Base-by-base conservation (phyloP, 2,113 vertebrate genomes). In the Garra rufa region DNA sequence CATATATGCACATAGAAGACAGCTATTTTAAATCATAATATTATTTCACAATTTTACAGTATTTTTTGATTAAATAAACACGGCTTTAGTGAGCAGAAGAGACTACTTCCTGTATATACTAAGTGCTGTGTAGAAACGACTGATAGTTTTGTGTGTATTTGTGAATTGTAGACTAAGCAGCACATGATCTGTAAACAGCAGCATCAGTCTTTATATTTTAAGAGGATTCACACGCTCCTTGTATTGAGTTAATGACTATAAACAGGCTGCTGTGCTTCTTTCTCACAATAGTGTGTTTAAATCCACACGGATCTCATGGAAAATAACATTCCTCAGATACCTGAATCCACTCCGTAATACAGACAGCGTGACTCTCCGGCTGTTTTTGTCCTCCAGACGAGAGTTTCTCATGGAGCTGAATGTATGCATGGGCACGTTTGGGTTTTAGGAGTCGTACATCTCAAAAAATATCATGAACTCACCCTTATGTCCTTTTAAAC, bases 321-420 rank as follows among this genome's bases (percentile, higher is more conserved):
- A 85, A 74, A 74, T 28, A 61, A 19, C 83, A 73, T 88, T 86
- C 57, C 83, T 59, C 5, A 46, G 41, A 80, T 28, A 38, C 48
- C 44, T 50, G 17, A 41, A 73, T 69, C 4, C 14, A 8, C 48
- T 26, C 59, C 19, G 14, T 71, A 78, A 84, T 86, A 28, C 38
- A 30, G 43, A 41, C 3, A 14, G 73, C 46, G 26, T 79, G 78
- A 79, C 79, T 79, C 46, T 38, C 38, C 43, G 15, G 69, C 38
- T n/a, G 24, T 76, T 76, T 71, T 46, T 52, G 48, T 34, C 28
- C 24, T 26, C 6, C 34, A 19, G 65, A 21, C 19, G 38, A 43
- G 11, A 73, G 41, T 24, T 43, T 44, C 41, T 74, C 26, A n/a
- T 14, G 28, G 19, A 24, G 21, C 67, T 70, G 67, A 70, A 9